Percentiles rank a stretch among this genome's conserved stretches.
Evolutionary conservation across 2,113 vertebrate species (phyloP).

Genomic region (Xiphophorus maculatus): DNA sequence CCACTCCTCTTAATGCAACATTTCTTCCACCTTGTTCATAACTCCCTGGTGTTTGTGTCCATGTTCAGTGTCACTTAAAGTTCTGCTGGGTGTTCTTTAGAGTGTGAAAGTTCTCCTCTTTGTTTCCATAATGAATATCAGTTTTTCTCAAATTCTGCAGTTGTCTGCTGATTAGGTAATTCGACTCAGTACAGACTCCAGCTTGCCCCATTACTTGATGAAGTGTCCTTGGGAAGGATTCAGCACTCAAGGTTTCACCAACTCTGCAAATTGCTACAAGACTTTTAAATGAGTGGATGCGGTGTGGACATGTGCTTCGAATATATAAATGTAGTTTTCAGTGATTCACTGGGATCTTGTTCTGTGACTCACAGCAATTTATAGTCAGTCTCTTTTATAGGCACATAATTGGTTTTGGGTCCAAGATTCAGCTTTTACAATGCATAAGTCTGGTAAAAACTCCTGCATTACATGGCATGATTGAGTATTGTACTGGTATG

Average conservation of each 20-base stretch:
- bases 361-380: background rate
- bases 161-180: background rate
- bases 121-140: background rate
- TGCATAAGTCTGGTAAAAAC: background rate
- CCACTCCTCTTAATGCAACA: constrained; percentile 4
- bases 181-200: background rate
- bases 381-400: background rate
- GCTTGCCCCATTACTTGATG: background rate
- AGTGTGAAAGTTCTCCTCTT: background rate
- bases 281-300: background rate
- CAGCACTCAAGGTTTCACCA: background rate
- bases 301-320: background rate
- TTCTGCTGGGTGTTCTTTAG: constrained; percentile 4
- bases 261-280: background rate
- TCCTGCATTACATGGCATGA: background rate
- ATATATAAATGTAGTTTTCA: background rate
- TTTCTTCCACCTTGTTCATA: constrained; percentile 16
- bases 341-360: background rate
- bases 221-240: background rate
- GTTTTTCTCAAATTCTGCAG: background rate
- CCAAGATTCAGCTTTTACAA: background rate
- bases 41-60: constrained; percentile 3
- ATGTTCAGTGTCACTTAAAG: constrained; percentile 3
- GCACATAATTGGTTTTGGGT: background rate
- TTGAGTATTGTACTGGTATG: background rate